Evolutionary conservation across 2,888 invertebrate genomes (phyloP), one percentile per base, ranked within the genome.

Genomic region (Protonemura montana): DNA sequence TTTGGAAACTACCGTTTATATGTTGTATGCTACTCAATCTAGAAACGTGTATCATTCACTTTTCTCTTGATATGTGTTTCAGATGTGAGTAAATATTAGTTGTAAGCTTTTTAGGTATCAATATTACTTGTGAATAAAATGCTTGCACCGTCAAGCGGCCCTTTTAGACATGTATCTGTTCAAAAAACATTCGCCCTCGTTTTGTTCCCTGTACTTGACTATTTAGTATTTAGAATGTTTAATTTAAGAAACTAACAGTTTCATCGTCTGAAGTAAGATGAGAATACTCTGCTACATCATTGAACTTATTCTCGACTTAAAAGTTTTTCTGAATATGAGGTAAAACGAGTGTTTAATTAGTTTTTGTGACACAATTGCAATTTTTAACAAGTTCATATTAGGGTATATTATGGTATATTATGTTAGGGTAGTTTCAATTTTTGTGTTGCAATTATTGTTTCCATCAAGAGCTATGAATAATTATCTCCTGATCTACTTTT

Each of bases 181-280:
- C 59, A 2, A 59, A 59, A 59, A 59, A 59, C 59, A 59, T 59
- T 59, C 59, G 59, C 59, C 59, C 59, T 59, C 59, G 59, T 59
- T 59, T 59, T 59, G 59, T 21, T 21, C 59, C 7, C 21, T 1
- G 16, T 21, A 59, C 21, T 21, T 59, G 1, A 59, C 59, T 21
- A 59, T 59, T 3, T 59, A 35, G 35, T 59, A 59, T 2, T 21
- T 59, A 59, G 10, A 6, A 35, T 35, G 35, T 35, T 35, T 35
- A 3, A 35, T 7, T 59, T 59, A 21, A 2, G 21, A 59, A 59
- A 59, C 21, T 21, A 10, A 2, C 59, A 59, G 35, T 59, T 59
- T 3, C 59, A 35, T 59, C 21, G 21, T 2, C 21, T 59, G 59
- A 59, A 35, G 10, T 3, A 35, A 35, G 35, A 10, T 59, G 59